A percentile compares a stretch with the other conserved stretches of the same genome.
These are phyloP conservation scores for Nasua narica DNA, from an alignment of 2,797 vertebrate genomes.

Conservation along the genomic window DNA sequence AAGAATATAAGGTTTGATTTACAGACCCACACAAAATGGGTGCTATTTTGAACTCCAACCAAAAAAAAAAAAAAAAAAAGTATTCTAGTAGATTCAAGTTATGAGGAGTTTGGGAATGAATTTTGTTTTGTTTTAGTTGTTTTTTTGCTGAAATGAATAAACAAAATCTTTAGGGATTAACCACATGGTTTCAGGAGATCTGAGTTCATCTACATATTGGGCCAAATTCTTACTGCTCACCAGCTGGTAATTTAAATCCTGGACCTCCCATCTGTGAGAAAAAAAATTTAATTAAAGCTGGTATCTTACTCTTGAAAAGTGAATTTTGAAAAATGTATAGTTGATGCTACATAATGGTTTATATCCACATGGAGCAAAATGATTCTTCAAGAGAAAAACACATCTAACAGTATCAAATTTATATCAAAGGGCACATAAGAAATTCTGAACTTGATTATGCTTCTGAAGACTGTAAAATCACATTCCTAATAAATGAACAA, in stretches of 20 bases:
- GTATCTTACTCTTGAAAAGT: slow-evolving; percentile 22
- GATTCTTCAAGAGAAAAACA: slow-evolving; percentile 22
- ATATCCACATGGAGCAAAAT: not conserved
- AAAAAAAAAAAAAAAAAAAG: not conserved
- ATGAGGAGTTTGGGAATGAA: not conserved
- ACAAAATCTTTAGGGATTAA: not conserved
- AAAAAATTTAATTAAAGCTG: slow-evolving; percentile 37
- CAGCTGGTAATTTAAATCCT: not conserved
- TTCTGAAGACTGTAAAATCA: not conserved
- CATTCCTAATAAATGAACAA: not conserved
- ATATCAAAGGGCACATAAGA: not conserved
- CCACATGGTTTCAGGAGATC: not conserved
- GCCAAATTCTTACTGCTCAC: not conserved
- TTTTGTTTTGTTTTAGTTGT: not conserved
- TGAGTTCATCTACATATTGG: not conserved
- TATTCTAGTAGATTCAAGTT: not conserved
- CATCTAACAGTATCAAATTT: not conserved
- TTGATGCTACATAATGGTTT: not conserved
- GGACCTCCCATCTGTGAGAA: not conserved
- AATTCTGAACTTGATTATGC: not conserved
- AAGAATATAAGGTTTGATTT: not conserved
- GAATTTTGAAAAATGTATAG: not conserved
- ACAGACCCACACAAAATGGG: not conserved
- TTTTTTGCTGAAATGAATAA: not conserved
- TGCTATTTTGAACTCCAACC: not conserved